phyloP scores from a whole-genome alignment of 1,140 invertebrate genomes.

The Neotoxoptera formosana region DNA sequence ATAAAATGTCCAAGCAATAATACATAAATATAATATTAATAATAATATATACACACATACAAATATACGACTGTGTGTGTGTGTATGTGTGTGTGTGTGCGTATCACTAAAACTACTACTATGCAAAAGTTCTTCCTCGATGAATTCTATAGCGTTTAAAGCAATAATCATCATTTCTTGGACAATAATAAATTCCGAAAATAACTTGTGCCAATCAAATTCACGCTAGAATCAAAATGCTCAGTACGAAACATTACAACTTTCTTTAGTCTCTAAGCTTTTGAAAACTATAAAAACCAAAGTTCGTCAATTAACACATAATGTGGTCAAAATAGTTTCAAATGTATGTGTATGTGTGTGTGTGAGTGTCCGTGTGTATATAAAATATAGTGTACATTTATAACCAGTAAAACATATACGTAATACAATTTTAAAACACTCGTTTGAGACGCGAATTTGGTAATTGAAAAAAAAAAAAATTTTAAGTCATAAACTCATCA shows the following conservation, averaged over 20 bases:
- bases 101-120: neutral
- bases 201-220: constrained; percentile 52
- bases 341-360: constrained; percentile 18
- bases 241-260: constrained; percentile 34
- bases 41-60: neutral
- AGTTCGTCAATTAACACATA: constrained; percentile 47
- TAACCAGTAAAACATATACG: constrained; percentile 37
- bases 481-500: constrained; percentile 32
- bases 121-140: constrained; percentile 27
- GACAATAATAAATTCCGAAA: constrained; percentile 49
- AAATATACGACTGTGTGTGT: neutral
- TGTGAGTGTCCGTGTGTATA: neutral
- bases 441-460: constrained; percentile 41
- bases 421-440: constrained; percentile 42
- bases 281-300: constrained; percentile 45
- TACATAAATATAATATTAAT: neutral
- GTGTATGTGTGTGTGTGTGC: neutral
- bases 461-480: constrained; percentile 13
- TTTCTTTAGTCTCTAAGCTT: constrained; percentile 44
- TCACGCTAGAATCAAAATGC: constrained; percentile 46
- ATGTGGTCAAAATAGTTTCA: constrained; percentile 16
- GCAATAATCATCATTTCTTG: constrained; percentile 50
- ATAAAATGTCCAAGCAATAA: constrained; percentile 43
- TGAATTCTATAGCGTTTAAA: constrained; percentile 25
- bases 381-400: constrained; percentile 23